A percentile compares a stretch with the other conserved stretches of the same genome.
phyloP scores from a whole-genome alignment of 2,797 vertebrate genomes.

The Tokudaia tokunoshimensis region DNA sequence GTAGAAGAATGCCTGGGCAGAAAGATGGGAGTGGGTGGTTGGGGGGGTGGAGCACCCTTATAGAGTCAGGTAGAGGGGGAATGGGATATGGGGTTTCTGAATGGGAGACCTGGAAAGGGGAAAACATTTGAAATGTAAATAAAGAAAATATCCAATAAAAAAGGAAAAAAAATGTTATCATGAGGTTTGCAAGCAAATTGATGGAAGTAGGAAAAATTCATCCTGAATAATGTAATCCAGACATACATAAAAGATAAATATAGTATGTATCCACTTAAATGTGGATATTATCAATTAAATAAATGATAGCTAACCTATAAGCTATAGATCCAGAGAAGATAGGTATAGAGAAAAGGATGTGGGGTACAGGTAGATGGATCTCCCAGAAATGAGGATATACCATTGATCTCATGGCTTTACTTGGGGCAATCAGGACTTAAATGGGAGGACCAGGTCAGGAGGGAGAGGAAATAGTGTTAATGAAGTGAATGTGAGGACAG shows the following conservation, averaged over 20 bases:
- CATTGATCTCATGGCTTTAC: neutral
- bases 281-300: neutral
- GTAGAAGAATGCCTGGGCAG: too few species aligned
- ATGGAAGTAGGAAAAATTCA: too few species aligned
- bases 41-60: too few species aligned
- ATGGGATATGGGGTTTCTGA: too few species aligned
- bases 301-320: neutral
- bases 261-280: neutral
- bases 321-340: neutral
- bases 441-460: neutral
- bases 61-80: too few species aligned
- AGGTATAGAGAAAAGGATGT: neutral
- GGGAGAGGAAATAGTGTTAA: neutral
- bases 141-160: too few species aligned
- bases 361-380: neutral
- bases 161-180: too few species aligned
- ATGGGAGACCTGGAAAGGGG: too few species aligned
- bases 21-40: too few species aligned
- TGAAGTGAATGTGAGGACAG: neutral
- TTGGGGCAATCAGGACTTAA: neutral
- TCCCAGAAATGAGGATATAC: neutral
- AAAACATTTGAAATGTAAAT: too few species aligned
- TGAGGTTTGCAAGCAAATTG: too few species aligned
- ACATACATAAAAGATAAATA: neutral
- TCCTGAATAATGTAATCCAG: neutral